Evolutionary conservation across 2,888 invertebrate genomes (phyloP).

Genomic region (Tanytarsus gracilentus): DNA sequence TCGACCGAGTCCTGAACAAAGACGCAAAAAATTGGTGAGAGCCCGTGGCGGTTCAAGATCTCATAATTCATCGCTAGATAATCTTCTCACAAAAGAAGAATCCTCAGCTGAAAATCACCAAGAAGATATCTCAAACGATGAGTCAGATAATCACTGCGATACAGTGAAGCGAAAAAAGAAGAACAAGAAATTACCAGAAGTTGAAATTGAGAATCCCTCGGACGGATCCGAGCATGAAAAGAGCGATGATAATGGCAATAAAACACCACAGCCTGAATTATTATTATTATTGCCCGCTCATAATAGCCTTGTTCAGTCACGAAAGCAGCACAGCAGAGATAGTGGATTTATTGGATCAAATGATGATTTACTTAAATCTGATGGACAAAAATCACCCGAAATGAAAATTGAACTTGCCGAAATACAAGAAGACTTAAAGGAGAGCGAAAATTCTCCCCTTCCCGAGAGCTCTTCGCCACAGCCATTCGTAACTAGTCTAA

Average conservation of each 20-base stretch:
- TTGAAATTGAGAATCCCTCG: constrained; percentile 50
- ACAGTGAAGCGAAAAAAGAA: constrained; percentile 75
- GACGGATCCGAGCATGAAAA: constrained; percentile 45
- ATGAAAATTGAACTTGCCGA: constrained; percentile 51
- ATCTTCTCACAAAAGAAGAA: constrained; percentile 58
- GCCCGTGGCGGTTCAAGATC: constrained; percentile 75
- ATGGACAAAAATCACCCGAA: constrained; percentile 39
- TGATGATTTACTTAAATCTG: constrained; percentile 58
- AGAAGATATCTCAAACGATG: constrained; percentile 56
- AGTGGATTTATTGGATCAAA: constrained; percentile 84
- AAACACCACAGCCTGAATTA: constrained; percentile 60
- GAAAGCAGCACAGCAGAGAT: constrained; percentile 75
- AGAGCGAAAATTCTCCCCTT: constrained; percentile 43
- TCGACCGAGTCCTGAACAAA: constrained; percentile 75
- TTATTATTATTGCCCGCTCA: constrained; percentile 46
- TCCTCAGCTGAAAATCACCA: constrained; percentile 38
- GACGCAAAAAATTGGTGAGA: constrained; percentile 69
- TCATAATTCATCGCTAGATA: constrained; percentile 73
- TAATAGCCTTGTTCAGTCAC: constrained; percentile 53
- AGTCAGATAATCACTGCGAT: constrained; percentile 67
- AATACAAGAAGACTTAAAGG: constrained; percentile 52
- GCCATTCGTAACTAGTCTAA: constrained; percentile 40
- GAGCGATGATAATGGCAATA: constrained; percentile 49
- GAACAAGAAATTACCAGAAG: constrained; percentile 61
- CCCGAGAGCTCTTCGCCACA: neutral